Percentiles rank a stretch among this genome's conserved stretches.
Evolutionary conservation across 1,140 invertebrate species (phyloP).

Genomic region (Bombus polaris): DNA sequence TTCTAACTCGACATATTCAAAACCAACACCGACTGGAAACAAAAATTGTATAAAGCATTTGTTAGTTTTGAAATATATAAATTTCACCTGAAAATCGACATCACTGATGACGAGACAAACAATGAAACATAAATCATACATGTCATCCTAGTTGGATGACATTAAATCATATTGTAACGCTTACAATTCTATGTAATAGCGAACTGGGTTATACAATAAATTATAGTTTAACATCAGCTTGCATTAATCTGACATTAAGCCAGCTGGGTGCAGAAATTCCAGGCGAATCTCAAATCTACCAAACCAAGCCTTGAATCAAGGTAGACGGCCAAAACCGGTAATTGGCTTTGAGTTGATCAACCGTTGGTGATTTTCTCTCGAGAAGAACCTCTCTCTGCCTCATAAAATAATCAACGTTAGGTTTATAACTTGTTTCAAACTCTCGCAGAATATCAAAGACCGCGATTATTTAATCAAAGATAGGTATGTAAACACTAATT

Average conservation of each 20-base stretch:
- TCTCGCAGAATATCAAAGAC: not conserved
- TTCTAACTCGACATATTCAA: not conserved
- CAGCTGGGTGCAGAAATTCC: conserved; percentile 50
- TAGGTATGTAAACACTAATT: not conserved
- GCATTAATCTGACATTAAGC: conserved; percentile 61
- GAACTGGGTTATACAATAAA: conserved; percentile 52
- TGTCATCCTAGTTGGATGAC: not conserved
- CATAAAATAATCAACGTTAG: conserved; percentile 11
- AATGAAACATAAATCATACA: conserved; percentile 1
- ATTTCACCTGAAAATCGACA: not conserved
- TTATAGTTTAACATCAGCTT: conserved; percentile 54
- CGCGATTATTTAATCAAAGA: not conserved
- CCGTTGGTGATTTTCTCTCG: conserved; percentile 21
- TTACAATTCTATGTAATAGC: conserved; percentile 19
- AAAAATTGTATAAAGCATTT: not conserved
- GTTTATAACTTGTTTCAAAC: not conserved
- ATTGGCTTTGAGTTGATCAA: conserved; percentile 45
- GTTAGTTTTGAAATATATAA: not conserved
- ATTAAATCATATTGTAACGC: conserved; percentile 32
- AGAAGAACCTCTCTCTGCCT: not conserved
- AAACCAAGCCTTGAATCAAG: conserved; percentile 22
- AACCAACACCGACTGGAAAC: not conserved
- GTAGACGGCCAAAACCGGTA: conserved; percentile 28
- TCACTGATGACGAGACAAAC: not conserved
- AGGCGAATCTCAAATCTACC: conserved; percentile 37